Evolutionary conservation across 37 sponge, comb jelly and placozoan species (phyloP).

Genomic region (Hormiphora californensis): DNA sequence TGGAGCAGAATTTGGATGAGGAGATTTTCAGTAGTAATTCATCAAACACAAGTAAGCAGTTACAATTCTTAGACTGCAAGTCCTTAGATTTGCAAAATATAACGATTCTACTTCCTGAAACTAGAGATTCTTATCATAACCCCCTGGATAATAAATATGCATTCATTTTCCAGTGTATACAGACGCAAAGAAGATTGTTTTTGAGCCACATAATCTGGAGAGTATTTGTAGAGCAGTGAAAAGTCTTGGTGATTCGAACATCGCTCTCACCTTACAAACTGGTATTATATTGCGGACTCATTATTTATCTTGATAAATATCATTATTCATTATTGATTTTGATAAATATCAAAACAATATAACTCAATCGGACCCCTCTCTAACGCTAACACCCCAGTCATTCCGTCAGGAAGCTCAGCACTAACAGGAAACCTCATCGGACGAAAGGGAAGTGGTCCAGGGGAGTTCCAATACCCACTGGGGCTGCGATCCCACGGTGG

Average conservation of each 20-base stretch:
- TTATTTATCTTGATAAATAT: not conserved
- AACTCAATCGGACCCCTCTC: not conserved
- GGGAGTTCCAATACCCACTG: constrained; percentile 48
- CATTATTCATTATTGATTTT: not conserved
- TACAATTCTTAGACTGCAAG: too few relatives aligned
- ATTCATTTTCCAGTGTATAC: not conserved
- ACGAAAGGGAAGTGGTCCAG: not conserved
- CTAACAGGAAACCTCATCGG: constrained; percentile 16
- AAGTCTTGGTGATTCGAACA: constrained; percentile 32
- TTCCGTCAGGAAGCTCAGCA: constrained; percentile 10
- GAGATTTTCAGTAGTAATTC: too few relatives aligned
- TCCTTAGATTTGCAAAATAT: too few relatives aligned
- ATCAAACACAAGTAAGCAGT: too few relatives aligned
- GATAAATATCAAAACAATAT: not conserved
- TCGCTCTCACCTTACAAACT: constrained; percentile 23
- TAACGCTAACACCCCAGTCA: constrained; percentile 1
- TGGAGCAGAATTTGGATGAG: not conserved
- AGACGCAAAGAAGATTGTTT: not conserved
- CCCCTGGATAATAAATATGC: too few relatives aligned
- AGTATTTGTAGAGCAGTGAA: constrained; percentile 25
- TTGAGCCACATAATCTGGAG: constrained; percentile 41
- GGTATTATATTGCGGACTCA: not conserved
- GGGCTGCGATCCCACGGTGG: constrained; percentile 42
- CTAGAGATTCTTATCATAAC: too few relatives aligned
- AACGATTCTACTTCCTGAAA: too few relatives aligned